phyloP scores from a whole-genome alignment of 2,888 invertebrate genomes.

The Acleris emargana region DNA sequence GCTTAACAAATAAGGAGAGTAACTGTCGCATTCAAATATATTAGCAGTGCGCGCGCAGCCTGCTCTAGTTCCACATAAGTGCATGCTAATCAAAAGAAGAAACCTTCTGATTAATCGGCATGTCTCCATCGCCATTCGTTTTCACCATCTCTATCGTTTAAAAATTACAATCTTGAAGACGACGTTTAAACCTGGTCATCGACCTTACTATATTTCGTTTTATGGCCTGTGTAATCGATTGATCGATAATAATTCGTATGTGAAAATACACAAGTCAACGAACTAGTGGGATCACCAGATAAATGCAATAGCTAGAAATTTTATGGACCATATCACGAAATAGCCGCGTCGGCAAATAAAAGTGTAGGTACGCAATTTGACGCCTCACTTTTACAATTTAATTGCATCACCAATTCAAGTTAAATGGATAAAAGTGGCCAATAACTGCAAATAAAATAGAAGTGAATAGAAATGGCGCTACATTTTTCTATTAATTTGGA shows the following conservation, averaged over 20 bases:
- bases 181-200: slow-evolving; percentile 20
- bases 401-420: slow-evolving; percentile 23
- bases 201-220: slow-evolving; percentile 24
- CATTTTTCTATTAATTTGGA: no score
- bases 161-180: slow-evolving; percentile 29
- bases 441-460: background rate
- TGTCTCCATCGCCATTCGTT: slow-evolving; percentile 19
- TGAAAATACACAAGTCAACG: slow-evolving; percentile 25
- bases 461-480: no score
- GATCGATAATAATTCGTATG: slow-evolving; percentile 28
- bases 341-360: slow-evolving; percentile 28
- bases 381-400: slow-evolving; percentile 25
- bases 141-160: slow-evolving; percentile 35
- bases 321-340: slow-evolving; percentile 29
- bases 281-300: slow-evolving; percentile 19
- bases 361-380: slow-evolving; percentile 14
- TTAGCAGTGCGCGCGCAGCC: slow-evolving; percentile 26
- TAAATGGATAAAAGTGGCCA: slow-evolving; percentile 1
- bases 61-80: slow-evolving; percentile 32
- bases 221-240: slow-evolving; percentile 30
- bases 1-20: slow-evolving; percentile 34
- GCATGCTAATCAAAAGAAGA: slow-evolving; percentile 30
- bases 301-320: slow-evolving; percentile 30
- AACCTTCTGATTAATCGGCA: slow-evolving; percentile 5
- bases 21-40: slow-evolving; percentile 37